phyloP scores from a whole-genome alignment of 2,888 invertebrate genomes.

The Eilema griseolum region DNA sequence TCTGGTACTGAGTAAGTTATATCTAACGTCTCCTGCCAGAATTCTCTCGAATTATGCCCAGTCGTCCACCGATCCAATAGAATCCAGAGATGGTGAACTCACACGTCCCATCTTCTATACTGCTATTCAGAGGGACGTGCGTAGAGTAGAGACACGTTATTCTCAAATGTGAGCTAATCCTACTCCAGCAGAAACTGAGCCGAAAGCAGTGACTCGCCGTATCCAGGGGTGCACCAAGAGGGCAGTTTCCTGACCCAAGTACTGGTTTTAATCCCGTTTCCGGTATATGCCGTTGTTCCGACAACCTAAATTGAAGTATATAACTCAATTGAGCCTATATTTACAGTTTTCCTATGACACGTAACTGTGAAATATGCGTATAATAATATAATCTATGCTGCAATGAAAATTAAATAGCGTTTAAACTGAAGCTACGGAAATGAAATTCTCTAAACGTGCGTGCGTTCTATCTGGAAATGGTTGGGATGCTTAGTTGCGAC shows the following conservation, averaged over 20 bases:
- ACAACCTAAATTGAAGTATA: not conserved
- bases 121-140: not conserved
- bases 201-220: not conserved
- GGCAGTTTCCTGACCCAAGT: not conserved
- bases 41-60: not conserved
- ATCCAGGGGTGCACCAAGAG: not conserved
- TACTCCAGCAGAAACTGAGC: not conserved
- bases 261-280: not conserved
- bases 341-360: not conserved
- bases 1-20: too few relatives aligned
- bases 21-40: not conserved
- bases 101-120: not conserved
- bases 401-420: slow-evolving; percentile 74
- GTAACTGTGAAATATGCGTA: not conserved
- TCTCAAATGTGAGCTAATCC: not conserved
- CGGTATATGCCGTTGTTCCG: not conserved
- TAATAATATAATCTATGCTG: slow-evolving; percentile 50
- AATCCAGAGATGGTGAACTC: not conserved
- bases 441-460: slow-evolving; percentile 78
- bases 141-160: not conserved
- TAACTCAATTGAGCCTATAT: not conserved
- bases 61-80: not conserved
- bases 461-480: slow-evolving; percentile 74
- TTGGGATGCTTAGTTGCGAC: slow-evolving; percentile 61
- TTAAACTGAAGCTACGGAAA: slow-evolving; percentile 73